phyloP scores from a whole-genome alignment of 2,888 invertebrate species.

The Habrosyne pyritoides region DNA sequence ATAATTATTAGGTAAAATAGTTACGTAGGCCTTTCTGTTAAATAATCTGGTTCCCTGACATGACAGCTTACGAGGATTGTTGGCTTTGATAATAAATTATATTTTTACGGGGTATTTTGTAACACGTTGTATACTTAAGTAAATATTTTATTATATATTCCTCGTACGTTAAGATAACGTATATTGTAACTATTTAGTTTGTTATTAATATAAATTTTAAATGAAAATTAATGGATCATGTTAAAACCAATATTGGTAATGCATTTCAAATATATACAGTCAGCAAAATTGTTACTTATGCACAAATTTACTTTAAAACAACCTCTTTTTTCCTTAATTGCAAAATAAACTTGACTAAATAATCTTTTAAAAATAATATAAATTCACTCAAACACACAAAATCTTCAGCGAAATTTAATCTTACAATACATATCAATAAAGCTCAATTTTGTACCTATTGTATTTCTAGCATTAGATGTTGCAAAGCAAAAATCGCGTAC shows the following conservation, averaged over 20 bases:
- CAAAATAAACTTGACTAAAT: background rate
- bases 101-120: too few relatives aligned
- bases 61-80: too few relatives aligned
- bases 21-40: too few relatives aligned
- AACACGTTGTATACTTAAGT: too few relatives aligned
- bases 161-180: background rate
- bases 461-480: conserved; percentile 77
- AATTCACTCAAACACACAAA: background rate
- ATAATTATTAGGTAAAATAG: too few relatives aligned
- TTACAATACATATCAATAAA: conserved; percentile 80
- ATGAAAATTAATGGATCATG: background rate
- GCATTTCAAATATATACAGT: background rate
- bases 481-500: conserved; percentile 69
- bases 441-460: conserved; percentile 82
- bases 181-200: background rate
- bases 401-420: conserved; percentile 48
- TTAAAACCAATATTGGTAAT: background rate
- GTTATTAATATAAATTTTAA: background rate
- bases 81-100: too few relatives aligned
- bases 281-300: background rate
- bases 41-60: too few relatives aligned
- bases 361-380: background rate
- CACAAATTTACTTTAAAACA: background rate
- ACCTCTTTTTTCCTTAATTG: background rate
- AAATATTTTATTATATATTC: too few relatives aligned